Evolutionary conservation across 2,797 vertebrate genomes (phyloP).

Genomic region (Myripristis murdjan): DNA sequence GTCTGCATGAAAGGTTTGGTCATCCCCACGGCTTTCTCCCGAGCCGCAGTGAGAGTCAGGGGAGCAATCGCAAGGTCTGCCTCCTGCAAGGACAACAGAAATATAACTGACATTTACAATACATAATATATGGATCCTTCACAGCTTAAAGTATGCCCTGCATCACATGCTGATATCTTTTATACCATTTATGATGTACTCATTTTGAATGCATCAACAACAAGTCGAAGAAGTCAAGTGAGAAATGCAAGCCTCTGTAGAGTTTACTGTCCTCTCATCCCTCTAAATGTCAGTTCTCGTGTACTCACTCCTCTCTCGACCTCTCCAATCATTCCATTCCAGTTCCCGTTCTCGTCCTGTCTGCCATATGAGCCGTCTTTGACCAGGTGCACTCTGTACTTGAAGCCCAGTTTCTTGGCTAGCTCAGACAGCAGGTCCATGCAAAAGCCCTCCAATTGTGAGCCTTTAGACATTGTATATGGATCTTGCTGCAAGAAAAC

Average conservation of each 20-base stretch:
- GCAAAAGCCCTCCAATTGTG: slow-evolving; percentile 91
- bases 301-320: slow-evolving; percentile 87
- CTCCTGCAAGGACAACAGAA: slow-evolving; percentile 79
- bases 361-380: slow-evolving; percentile 87
- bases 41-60: slow-evolving; percentile 88
- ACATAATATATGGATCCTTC: background rate
- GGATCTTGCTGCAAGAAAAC: slow-evolving; percentile 87
- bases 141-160: background rate
- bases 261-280: slow-evolving; percentile 1
- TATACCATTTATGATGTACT: background rate
- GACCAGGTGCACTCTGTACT: slow-evolving; percentile 88
- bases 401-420: slow-evolving; percentile 88
- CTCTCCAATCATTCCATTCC: slow-evolving; percentile 94
- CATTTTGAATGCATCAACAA: slow-evolving; percentile 10
- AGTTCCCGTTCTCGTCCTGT: slow-evolving; percentile 84
- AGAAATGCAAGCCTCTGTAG: slow-evolving; percentile 9
- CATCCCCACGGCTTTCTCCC: slow-evolving; percentile 90
- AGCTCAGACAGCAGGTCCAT: slow-evolving; percentile 90
- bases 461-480: slow-evolving; percentile 85
- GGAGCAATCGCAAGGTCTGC: slow-evolving; percentile 92
- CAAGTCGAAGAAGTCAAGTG: slow-evolving; percentile 6
- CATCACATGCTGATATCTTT: background rate
- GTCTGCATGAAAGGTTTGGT: slow-evolving; percentile 94
- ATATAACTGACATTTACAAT: background rate
- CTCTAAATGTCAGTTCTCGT: slow-evolving; percentile 20